These are phyloP conservation scores for Chunga burmeisteri DNA, from an alignment of 2,113 vertebrate genomes.

Conservation along the genomic window DNA sequence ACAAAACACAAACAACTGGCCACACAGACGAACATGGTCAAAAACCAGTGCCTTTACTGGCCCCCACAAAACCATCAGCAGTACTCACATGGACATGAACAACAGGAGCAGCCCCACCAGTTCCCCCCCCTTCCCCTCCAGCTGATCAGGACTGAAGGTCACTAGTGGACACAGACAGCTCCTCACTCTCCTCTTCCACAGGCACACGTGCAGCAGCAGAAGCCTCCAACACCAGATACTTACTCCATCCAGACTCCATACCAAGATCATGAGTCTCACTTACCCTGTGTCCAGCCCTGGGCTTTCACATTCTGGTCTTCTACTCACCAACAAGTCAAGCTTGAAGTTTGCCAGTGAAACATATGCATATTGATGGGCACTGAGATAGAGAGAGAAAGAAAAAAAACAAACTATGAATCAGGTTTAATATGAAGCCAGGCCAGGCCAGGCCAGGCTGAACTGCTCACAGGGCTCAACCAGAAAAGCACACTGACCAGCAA, in stretches of 20 bases:
- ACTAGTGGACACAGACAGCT: neutral
- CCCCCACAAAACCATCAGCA: neutral
- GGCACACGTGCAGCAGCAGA: neutral
- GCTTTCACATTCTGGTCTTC: neutral
- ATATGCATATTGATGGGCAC: no score
- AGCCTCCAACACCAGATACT: neutral
- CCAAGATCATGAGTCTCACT: neutral
- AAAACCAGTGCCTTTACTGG: neutral
- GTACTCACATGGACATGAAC: neutral
- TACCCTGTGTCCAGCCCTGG: neutral
- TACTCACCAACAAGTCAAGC: neutral
- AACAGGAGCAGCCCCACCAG: neutral
- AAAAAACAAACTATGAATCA: neutral
- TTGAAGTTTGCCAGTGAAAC: neutral
- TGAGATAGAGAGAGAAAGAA: neutral
- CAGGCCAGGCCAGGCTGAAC: neutral
- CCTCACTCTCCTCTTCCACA: neutral
- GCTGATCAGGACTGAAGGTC: neutral
- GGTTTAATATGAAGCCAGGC: neutral
- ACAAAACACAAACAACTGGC: neutral
- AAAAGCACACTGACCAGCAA: neutral
- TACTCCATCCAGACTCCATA: neutral
- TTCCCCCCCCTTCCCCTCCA: neutral
- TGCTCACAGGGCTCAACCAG: neutral
- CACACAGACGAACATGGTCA: fast-evolving